Conservation (phyloP, 2,797 vertebrate species). For the Pterois miles region DNA sequence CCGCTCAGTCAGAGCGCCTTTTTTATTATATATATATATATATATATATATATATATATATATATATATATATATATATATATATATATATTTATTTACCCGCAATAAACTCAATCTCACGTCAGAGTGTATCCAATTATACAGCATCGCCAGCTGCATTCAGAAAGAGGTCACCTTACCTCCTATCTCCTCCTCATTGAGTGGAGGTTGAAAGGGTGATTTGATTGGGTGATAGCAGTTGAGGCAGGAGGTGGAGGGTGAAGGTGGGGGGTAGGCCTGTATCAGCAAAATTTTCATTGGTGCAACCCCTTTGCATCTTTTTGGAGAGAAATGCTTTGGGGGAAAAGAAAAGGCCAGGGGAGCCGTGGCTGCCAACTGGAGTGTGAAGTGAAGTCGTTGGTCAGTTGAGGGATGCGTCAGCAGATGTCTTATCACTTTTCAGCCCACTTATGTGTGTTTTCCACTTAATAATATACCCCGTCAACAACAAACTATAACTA, state of each 20-base stretch:
- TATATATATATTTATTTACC: slow-evolving; percentile 36
- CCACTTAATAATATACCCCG: not conserved
- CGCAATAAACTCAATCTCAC: slow-evolving; percentile 72
- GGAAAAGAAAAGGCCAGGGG: not conserved
- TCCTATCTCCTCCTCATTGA: slow-evolving; percentile 56
- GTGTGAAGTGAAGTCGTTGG: slow-evolving; percentile 23
- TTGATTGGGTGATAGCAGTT: slow-evolving; percentile 54
- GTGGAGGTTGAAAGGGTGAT: slow-evolving; percentile 46
- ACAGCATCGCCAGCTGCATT: slow-evolving; percentile 44
- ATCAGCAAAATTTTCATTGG: slow-evolving; percentile 34
- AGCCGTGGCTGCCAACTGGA: not conserved
- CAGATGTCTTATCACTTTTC: slow-evolving; percentile 25
- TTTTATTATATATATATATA: too few relatives aligned
- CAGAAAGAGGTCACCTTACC: slow-evolving; percentile 71
- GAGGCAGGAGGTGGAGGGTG: not conserved
- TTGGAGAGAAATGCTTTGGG: not conserved
- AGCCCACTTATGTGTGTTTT: not conserved
- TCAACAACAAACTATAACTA: not conserved
- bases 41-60: too few relatives aligned
- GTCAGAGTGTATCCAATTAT: slow-evolving; percentile 73
- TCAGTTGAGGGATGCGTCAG: slow-evolving; percentile 42
- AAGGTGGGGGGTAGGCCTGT: not conserved
- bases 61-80: too few relatives aligned
- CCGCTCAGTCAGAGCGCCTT: slow-evolving; percentile 2
- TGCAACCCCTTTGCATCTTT: not conserved